A percentile compares a stretch with the other conserved stretches of the same genome.
phyloP scores from a whole-genome alignment of 1,140 invertebrate species.

The Drosophila baimaii region DNA sequence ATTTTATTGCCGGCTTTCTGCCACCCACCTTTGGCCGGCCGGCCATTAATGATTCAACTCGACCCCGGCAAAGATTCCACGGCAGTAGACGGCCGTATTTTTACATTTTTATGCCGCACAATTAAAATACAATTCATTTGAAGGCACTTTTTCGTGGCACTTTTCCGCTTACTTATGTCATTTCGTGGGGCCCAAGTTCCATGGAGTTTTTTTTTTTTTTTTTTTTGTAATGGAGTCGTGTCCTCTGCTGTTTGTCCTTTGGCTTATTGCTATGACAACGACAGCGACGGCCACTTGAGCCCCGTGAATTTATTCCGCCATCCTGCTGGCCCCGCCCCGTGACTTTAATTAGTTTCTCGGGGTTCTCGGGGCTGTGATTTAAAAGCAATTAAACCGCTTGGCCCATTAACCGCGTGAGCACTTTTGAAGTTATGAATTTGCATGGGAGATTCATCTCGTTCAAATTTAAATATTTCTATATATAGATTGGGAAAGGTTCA shows the following conservation, averaged over 20 bases:
- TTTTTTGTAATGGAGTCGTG: constrained; percentile 51
- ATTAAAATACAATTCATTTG: constrained; percentile 76
- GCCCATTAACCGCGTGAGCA: constrained; percentile 28
- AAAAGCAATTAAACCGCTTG: constrained; percentile 43
- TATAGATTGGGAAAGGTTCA: too few species aligned
- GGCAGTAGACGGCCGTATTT: constrained; percentile 25
- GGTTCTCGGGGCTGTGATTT: constrained; percentile 49
- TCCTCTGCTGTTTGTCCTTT: constrained; percentile 29
- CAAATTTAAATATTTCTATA: background rate
- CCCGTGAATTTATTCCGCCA: constrained; percentile 50
- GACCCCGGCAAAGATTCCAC: constrained; percentile 5
- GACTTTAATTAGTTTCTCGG: constrained; percentile 69
- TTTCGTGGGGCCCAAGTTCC: constrained; percentile 10
- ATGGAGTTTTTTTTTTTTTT: constrained; percentile 60
- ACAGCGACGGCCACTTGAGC: constrained; percentile 22
- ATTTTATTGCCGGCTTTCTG: constrained; percentile 31
- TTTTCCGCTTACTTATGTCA: constrained; percentile 46
- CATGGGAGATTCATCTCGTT: background rate
- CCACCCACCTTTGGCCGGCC: constrained; percentile 14
- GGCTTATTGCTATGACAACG: constrained; percentile 46
- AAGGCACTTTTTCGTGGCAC: constrained; percentile 28
- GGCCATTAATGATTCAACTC: constrained; percentile 19
- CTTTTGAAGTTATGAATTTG: constrained; percentile 11
- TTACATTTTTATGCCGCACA: constrained; percentile 48
- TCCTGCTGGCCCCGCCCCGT: constrained; percentile 6